Base-by-base conservation (phyloP, 1,140 invertebrate species). In the Dendrolimus kikuchii region DNA sequence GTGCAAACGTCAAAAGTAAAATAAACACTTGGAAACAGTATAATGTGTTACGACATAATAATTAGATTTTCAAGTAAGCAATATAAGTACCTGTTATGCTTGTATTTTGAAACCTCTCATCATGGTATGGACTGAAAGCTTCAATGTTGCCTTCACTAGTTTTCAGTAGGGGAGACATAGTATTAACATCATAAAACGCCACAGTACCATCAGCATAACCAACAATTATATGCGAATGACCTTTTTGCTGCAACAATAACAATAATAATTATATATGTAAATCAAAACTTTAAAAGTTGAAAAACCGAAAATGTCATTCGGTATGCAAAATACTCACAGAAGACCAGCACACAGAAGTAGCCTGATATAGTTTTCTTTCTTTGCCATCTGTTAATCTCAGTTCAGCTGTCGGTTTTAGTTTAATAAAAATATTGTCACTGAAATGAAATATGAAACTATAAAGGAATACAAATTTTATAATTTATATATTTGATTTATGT, bases 171-270 rank as follows among this genome's bases (percentile, higher is more conserved):
- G 89, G 84, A 4, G 90, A 91, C n/a, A 81, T 74, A 4, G 69
- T 74, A 6, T 63, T 73, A 2, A 93, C 56, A 74, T 92, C 77
- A 84, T 89, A 93, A 3, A 90, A 60, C 5, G 90, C 90, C 5
- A 90, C 84, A 5, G 89, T 87, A 5, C 92, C 92, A 73, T 92
- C 91, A 0, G 89, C 86, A 71, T 91, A 92, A 6, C 92, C 92
- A 37, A 89, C 92, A 38, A 88, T 86, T 40, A 93, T 83, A 23
- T 85, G 73, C n/a, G 81, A 82, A 57, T 88, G 81, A 3, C 72
- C 80, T 63, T 75, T 79, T 69, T 77, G 62, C 86, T 88, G 55
- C 10, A 76, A 81, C 57, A 38, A 41, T 53, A 53, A 62, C 5
- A 47, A 40, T 10, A 5, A 44, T 36, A 43, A 39, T 44, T 49